Percentiles rank a stretch among this genome's conserved stretches.
Evolutionary conservation across 2,113 vertebrate species (phyloP).

Genomic region (Sisor rabdophorus): DNA sequence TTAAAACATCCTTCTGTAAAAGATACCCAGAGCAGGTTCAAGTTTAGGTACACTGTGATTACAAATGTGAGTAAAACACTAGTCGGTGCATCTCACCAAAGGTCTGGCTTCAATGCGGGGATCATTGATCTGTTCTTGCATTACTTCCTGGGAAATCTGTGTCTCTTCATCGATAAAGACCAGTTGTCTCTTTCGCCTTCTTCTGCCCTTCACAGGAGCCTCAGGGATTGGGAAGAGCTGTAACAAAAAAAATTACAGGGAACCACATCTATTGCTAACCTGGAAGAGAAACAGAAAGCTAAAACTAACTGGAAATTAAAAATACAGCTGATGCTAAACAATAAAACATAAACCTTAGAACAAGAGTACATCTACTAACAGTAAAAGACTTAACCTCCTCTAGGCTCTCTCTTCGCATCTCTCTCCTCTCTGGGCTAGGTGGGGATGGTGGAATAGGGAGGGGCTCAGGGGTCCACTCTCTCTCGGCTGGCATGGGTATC

Average conservation of each 20-base stretch:
- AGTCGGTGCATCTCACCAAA: background rate
- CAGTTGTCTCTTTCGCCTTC: constrained; percentile 59
- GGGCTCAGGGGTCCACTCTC: constrained; percentile 51
- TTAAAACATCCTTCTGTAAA: constrained; percentile 10
- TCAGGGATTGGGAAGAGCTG: constrained; percentile 36
- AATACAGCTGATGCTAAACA: background rate
- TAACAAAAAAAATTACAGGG: background rate
- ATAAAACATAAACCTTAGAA: background rate
- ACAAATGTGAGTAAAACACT: background rate
- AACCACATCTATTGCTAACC: background rate
- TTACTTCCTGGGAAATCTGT: constrained; percentile 57
- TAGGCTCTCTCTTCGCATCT: constrained; percentile 39
- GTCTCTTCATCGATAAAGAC: constrained; percentile 63
- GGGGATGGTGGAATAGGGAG: constrained; percentile 13
- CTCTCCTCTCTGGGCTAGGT: background rate
- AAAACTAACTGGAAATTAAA: background rate
- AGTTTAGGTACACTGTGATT: background rate
- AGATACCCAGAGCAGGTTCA: background rate
- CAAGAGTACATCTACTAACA: background rate
- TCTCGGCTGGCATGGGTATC: constrained; percentile 25
- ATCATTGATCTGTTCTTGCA: constrained; percentile 52
- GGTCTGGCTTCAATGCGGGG: constrained; percentile 49
- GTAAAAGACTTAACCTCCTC: constrained; percentile 37
- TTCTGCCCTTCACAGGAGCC: background rate
- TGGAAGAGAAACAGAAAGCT: background rate